Evolutionary conservation across 1,140 invertebrate genomes (phyloP), one percentile per base, ranked within the genome.

Genomic region (Drosophila oshimai): DNA sequence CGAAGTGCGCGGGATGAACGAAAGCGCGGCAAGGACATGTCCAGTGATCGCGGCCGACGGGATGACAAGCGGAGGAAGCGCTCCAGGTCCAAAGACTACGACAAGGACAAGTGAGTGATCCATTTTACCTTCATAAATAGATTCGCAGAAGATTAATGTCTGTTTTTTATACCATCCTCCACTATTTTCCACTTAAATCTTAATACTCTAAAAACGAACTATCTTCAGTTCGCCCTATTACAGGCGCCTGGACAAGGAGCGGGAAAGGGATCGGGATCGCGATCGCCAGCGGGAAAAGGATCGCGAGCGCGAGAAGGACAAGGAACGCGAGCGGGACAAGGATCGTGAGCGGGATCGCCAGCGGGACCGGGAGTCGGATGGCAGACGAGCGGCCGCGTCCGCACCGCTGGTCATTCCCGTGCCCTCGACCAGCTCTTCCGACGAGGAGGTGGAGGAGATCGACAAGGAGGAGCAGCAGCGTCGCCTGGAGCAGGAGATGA

Each of bases 401-500:
- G 46, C 70, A 1, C 61, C 83, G 0, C 17, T 79, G 1, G 46
- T 88, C 0, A 88, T 88, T 24, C 74, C 75, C 4, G 71, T 79
- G 42, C 65, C 70, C n/a, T 84, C 89, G 4, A 72, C 78, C 0
- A 86, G 69, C 50, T 74, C 58, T 12, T 75, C 78, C 22, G 71
- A 81, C 4, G 87, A 75, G 42, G 73, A 74, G 39, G 61, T 89
- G 15, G 79, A 90, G 12, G 87, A 83, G 44, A 61, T 91, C 13
- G 79, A 91, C 55, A 88, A 91, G 93, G 96, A 97, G 91, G 96
- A 96, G 89, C 96, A 97, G 78, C 97, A 99, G 89, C 96, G 95
- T 68, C 94, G 96, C 29, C 91, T 99, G 10, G 98, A 99, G 90
- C 92, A 96, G 12, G 98, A 99, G 93, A 99, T 99, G 98, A 97